A percentile compares a stretch with the other conserved stretches of the same genome.
Conservation (phyloP, 2,797 vertebrate species). For the Thripadectes ignobilis region DNA sequence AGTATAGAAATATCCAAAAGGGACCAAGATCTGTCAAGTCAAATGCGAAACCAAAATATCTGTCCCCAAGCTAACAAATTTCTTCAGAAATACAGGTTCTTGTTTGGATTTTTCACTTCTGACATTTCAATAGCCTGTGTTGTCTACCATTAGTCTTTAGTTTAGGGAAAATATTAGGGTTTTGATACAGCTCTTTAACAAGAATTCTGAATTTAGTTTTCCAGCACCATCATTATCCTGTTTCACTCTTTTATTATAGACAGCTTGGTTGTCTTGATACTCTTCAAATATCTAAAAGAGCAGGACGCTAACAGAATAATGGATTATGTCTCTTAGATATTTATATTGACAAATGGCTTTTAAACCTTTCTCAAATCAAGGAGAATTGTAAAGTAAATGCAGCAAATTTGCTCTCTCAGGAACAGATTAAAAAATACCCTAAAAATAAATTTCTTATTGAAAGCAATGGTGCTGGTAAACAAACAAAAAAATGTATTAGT, state of each 20-base stretch:
- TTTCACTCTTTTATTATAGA: not conserved
- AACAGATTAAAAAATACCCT: not conserved
- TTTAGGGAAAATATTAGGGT: not conserved
- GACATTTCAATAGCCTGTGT: not conserved
- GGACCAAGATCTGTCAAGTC: not conserved
- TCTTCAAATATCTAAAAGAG: not conserved
- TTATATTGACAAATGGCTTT: not conserved
- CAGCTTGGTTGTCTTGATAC: not conserved
- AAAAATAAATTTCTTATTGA: constrained; percentile 3
- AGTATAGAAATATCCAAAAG: not conserved
- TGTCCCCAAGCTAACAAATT: not conserved
- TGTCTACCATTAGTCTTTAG: not conserved
- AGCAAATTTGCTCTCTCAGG: not conserved
- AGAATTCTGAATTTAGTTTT: not conserved
- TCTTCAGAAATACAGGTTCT: not conserved
- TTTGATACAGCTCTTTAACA: not conserved
- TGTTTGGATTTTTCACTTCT: not conserved
- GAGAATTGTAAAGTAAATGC: not conserved
- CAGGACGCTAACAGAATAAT: not conserved
- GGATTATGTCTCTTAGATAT: not conserved
- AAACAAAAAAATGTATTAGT: not conserved
- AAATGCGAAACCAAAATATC: not conserved
- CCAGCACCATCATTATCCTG: not conserved
- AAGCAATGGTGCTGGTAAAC: not conserved
- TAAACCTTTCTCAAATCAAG: not conserved